Conservation (phyloP, 2,797 vertebrate species). For the Thripadectes ignobilis region DNA sequence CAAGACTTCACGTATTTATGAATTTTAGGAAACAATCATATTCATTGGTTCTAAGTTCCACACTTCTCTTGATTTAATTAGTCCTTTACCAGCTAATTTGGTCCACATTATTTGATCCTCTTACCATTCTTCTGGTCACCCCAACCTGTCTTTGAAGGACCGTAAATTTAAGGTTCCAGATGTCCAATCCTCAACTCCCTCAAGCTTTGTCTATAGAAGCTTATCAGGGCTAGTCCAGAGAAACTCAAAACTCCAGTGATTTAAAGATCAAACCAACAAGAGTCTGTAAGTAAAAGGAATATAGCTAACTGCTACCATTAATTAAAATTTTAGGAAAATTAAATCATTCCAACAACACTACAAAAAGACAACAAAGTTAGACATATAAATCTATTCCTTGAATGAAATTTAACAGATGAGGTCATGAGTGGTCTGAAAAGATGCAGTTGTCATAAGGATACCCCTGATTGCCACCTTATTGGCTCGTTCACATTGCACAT, state of each 20-base stretch:
- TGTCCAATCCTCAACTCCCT: neutral
- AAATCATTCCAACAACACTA: neutral
- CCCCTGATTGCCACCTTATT: conserved; percentile 10
- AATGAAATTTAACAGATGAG: neutral
- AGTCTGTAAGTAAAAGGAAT: neutral
- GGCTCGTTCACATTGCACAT: conserved; percentile 45
- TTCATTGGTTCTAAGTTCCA: neutral
- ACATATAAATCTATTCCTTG: neutral
- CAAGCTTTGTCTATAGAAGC: neutral
- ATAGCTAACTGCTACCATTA: neutral
- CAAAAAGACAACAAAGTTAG: neutral
- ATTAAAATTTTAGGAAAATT: neutral
- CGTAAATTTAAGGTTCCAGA: neutral
- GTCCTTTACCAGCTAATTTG: neutral
- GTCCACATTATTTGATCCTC: neutral
- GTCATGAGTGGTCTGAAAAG: neutral
- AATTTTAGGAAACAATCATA: neutral
- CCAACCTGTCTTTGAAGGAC: neutral
- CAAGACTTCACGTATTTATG: neutral
- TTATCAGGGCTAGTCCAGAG: neutral
- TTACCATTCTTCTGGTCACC: neutral
- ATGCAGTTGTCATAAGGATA: conserved; percentile 1
- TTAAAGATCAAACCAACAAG: neutral
- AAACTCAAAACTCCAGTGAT: neutral
- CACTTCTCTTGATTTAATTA: neutral